A percentile compares a stretch with the other conserved stretches of the same genome.
phyloP scores from a whole-genome alignment of 2,888 invertebrate genomes.

The Tenodera sinensis region DNA sequence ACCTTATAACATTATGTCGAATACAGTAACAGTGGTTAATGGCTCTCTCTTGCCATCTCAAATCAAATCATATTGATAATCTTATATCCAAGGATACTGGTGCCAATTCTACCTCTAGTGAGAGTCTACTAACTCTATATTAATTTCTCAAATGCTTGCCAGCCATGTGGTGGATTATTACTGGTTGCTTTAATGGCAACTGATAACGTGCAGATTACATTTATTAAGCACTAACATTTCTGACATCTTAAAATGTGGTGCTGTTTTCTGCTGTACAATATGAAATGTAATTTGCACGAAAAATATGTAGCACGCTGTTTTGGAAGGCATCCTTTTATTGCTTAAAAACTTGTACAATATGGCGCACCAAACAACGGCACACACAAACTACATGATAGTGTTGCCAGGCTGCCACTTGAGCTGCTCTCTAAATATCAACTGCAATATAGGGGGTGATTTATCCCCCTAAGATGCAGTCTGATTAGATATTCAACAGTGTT shows the following conservation, averaged over 20 bases:
- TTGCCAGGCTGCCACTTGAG: conserved; percentile 33
- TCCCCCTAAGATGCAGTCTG: conserved; percentile 1
- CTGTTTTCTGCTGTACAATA: not conserved
- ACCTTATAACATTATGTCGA: too few species aligned
- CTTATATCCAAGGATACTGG: too few species aligned
- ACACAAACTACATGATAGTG: conserved; percentile 26
- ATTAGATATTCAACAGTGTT: not conserved
- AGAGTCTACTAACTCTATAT: too few species aligned
- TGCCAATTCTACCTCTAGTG: too few species aligned
- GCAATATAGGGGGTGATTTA: not conserved
- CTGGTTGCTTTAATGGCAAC: not conserved
- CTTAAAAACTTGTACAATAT: conserved; percentile 15
- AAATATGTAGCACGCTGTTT: not conserved
- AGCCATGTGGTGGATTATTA: not conserved
- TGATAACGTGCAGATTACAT: not conserved
- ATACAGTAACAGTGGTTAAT: too few species aligned
- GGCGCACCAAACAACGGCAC: conserved; percentile 27
- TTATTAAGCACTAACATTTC: not conserved
- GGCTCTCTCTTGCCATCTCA: too few species aligned
- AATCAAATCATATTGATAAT: too few species aligned
- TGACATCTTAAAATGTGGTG: not conserved
- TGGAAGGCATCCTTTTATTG: not conserved
- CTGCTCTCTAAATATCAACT: conserved; percentile 20
- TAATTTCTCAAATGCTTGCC: not conserved
- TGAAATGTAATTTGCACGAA: not conserved